Evolutionary conservation across 2,113 vertebrate genomes (phyloP), one percentile per base, ranked within the genome.

Genomic region (Caranx ignobilis): DNA sequence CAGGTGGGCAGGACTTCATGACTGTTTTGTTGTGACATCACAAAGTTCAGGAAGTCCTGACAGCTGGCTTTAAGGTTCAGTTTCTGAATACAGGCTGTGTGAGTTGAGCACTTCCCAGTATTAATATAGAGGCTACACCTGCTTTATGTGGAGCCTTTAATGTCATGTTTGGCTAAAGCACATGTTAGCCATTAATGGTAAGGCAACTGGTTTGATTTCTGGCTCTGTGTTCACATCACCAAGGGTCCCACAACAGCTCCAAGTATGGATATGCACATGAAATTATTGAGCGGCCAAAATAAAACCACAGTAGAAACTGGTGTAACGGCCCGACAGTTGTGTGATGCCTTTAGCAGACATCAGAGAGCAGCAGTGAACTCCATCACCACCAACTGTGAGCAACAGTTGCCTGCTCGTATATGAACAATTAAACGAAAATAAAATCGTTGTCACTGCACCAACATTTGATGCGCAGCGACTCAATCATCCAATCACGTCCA

Each of bases 341-440:
- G 34, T 34, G 18, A 65, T 11, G 69, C 78, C 74, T 81, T 54
- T 65, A 50, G 73, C 74, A 55, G 76, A 79, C 47, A 26, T 11
- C 11, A 47, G 63, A 16, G 19, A 19, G 47, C 84, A 47, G 43
- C 86, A 47, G 78, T 64, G 56, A 79, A 47, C 47, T 79, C 68
- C 84, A 66, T 48, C 64, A n/a, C 82, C 73, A 78, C 87, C 91
- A 84, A 84, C 86, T 81, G 89, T 81, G 83, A 88, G 84, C 88
- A 74, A 84, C 85, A 80, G 79, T 86, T 74, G 77, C 73, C 61
- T 19, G 79, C 82, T 85, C 76, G 15, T 66, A 81, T 61, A 84
- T 12, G 68, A 86, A 60, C 87, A 57, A 83, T 90, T 90, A 90
- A 88, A 88, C 2, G 66, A 55, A 37, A 77, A 74, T 71, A 37